Evolutionary conservation across 2,797 vertebrate species (phyloP).

Genomic region (Eutrigla gurnardus): DNA sequence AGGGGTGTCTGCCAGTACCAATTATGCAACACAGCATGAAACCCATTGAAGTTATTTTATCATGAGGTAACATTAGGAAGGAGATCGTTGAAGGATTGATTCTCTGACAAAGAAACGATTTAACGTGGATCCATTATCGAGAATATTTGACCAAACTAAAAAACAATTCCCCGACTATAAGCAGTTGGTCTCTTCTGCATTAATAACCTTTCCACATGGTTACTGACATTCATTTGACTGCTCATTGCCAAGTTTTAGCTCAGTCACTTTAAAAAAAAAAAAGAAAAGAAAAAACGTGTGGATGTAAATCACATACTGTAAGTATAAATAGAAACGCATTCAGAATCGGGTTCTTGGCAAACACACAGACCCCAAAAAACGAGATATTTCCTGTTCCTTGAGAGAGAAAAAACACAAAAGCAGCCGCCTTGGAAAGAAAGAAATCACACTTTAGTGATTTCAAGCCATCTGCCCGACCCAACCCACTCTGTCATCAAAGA

Average conservation of each 20-base stretch:
- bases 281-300: not conserved
- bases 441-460: not conserved
- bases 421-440: not conserved
- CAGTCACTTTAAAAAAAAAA: not conserved
- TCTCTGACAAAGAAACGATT: too few species aligned
- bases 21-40: too few species aligned
- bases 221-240: not conserved
- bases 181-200: not conserved
- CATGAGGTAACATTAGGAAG: too few species aligned
- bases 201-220: not conserved
- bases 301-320: not conserved
- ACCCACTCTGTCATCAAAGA: not conserved
- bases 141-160: not conserved
- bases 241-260: not conserved
- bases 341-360: conserved; percentile 5
- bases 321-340: not conserved
- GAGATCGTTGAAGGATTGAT: too few species aligned
- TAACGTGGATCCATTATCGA: too few species aligned
- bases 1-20: too few species aligned
- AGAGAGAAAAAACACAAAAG: not conserved
- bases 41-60: too few species aligned
- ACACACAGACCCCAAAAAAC: not conserved
- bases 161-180: too few species aligned
- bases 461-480: conserved; percentile 13
- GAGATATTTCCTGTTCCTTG: not conserved